phyloP scores from a whole-genome alignment of 2,113 vertebrate species.

The Ptilorrhoa leucosticta region DNA sequence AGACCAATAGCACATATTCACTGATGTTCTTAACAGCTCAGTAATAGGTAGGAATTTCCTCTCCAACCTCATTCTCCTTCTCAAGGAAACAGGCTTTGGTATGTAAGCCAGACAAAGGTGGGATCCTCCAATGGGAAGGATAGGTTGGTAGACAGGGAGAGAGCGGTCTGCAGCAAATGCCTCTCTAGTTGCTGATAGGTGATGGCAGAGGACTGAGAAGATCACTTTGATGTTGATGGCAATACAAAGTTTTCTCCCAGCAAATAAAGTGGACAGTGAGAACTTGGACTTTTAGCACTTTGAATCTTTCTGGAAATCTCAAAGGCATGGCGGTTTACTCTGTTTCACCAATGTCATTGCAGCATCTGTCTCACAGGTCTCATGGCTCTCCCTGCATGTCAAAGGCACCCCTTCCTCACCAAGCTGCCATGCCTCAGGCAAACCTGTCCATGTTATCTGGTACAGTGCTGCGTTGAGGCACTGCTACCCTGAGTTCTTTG shows the following conservation, averaged over 20 bases:
- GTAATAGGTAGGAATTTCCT: conserved; percentile 25
- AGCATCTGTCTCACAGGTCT: background rate
- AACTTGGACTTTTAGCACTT: background rate
- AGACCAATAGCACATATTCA: conserved; percentile 39
- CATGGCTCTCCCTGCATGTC: background rate
- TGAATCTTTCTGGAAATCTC: background rate
- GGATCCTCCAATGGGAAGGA: background rate
- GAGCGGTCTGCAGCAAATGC: background rate
- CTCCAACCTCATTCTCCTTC: background rate
- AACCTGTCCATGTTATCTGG: background rate
- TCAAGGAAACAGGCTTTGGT: background rate
- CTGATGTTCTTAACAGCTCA: conserved; percentile 26
- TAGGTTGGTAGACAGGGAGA: background rate
- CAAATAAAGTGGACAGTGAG: background rate
- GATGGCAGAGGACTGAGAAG: background rate
- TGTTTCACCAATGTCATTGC: background rate
- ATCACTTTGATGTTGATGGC: background rate
- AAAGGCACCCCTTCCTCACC: background rate
- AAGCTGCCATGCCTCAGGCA: background rate
- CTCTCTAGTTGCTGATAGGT: background rate
- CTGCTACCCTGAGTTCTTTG: background rate
- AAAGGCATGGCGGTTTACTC: background rate
- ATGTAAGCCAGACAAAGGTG: background rate
- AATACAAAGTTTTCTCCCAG: background rate
- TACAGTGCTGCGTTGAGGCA: background rate